These are phyloP conservation scores for Aspidiotus rigidus DNA, from an alignment of 2,888 invertebrate species.

Conservation along the genomic window DNA sequence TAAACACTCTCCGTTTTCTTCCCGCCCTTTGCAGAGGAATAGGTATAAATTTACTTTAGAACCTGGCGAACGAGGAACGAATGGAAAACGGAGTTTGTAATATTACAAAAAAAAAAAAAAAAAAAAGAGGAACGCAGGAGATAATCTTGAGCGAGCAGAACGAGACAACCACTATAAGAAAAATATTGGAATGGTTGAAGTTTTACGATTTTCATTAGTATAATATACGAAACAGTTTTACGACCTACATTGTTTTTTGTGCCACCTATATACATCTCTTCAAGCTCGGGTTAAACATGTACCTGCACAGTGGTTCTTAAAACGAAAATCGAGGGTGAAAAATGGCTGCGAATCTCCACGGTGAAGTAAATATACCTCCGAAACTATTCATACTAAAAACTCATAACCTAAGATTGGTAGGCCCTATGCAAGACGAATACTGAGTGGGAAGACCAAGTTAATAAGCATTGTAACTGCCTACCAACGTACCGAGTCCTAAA, in stretches of 20 bases:
- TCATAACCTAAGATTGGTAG: too few species aligned
- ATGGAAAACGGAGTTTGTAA: too few species aligned
- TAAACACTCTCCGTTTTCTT: conserved; percentile 15
- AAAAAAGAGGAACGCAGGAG: neutral
- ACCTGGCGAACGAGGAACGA: neutral
- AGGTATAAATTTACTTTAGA: conserved; percentile 7
- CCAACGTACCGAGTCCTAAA: too few species aligned
- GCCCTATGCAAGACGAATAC: too few species aligned
- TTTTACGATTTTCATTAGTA: conserved; percentile 19
- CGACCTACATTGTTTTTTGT: conserved; percentile 14
- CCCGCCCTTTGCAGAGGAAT: neutral
- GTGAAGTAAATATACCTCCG: too few species aligned
- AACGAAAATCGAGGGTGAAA: neutral
- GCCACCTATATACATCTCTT: conserved; percentile 5
- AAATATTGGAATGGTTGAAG: neutral
- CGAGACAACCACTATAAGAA: neutral
- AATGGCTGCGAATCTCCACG: too few species aligned
- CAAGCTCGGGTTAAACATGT: neutral
- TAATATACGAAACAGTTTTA: conserved; percentile 11
- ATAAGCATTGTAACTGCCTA: too few species aligned
- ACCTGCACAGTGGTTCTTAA: conserved; percentile 5
- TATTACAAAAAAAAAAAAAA: neutral
- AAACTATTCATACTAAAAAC: too few species aligned
- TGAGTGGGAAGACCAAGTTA: too few species aligned
- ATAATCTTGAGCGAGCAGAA: neutral